Conservation (phyloP, 2,888 invertebrate species). For the Sinelater perroti region DNA sequence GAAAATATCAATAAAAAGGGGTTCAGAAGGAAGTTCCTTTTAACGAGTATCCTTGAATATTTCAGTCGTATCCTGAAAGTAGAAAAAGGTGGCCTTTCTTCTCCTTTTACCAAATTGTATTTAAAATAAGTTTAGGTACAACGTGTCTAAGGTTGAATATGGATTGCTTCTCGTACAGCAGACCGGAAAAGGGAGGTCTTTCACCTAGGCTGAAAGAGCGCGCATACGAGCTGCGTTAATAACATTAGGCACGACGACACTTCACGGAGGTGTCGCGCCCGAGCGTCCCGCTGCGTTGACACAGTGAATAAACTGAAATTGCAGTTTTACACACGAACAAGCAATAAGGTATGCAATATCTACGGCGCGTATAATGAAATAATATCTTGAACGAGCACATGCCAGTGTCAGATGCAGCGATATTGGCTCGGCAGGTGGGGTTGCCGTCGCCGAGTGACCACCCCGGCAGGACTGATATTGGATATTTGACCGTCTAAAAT, state of each 20-base stretch:
- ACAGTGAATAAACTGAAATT: constrained; percentile 44
- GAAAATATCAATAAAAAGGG: too few relatives aligned
- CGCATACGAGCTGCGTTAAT: constrained; percentile 23
- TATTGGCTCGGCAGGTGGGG: constrained; percentile 42
- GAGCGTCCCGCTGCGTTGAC: constrained; percentile 43
- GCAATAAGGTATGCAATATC: constrained; percentile 43
- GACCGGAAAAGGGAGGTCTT: constrained; percentile 33
- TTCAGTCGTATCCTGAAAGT: too few relatives aligned
- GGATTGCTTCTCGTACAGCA: too few relatives aligned
- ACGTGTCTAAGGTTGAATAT: too few relatives aligned
- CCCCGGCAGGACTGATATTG: constrained; percentile 39
- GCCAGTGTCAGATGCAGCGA: constrained; percentile 41
- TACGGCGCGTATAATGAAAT: constrained; percentile 44
- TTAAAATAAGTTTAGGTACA: too few relatives aligned
- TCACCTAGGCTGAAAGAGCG: constrained; percentile 32
- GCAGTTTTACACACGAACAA: constrained; percentile 41
- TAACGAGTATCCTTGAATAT: too few relatives aligned
- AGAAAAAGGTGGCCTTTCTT: too few relatives aligned
- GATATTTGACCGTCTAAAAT: constrained; percentile 43
- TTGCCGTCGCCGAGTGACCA: constrained; percentile 33
- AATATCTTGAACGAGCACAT: constrained; percentile 42
- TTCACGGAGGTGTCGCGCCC: constrained; percentile 39
- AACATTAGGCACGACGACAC: constrained; percentile 32
- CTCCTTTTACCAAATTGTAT: too few relatives aligned
- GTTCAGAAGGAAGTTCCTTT: too few relatives aligned